Evolutionary conservation across 2,888 invertebrate species (phyloP).

Genomic region (Scaptomyza flava): DNA sequence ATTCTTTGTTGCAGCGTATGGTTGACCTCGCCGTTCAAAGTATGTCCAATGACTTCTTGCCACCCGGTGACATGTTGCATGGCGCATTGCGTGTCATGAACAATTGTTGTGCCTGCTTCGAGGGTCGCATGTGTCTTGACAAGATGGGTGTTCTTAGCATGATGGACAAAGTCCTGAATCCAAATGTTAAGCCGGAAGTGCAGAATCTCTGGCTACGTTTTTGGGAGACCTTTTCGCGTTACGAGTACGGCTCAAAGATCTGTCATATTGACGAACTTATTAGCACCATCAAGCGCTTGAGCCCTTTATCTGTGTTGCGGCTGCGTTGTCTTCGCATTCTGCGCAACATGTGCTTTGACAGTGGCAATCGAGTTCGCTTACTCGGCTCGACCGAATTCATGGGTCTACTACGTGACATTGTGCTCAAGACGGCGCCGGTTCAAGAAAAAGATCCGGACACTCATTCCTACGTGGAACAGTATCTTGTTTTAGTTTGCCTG

Average conservation of each 20-base stretch:
- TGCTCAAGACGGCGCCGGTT: constrained; percentile 44
- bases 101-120: constrained; percentile 82
- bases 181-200: constrained; percentile 68
- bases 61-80: constrained; percentile 36
- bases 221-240: constrained; percentile 82
- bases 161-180: constrained; percentile 77
- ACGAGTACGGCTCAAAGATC: constrained; percentile 76
- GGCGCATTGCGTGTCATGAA: constrained; percentile 74
- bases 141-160: constrained; percentile 79
- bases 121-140: constrained; percentile 79
- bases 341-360: constrained; percentile 83
- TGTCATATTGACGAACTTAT: constrained; percentile 78
- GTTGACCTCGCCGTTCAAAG: constrained; percentile 54
- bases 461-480: constrained; percentile 76
- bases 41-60: constrained; percentile 27
- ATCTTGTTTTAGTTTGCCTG: constrained; percentile 71
- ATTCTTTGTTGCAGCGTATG: constrained; percentile 78
- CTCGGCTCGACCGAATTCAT: constrained; percentile 71
- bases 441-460: background rate
- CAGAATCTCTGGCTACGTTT: constrained; percentile 80
- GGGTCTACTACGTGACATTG: constrained; percentile 65
- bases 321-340: constrained; percentile 77
- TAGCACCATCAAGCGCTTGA: constrained; percentile 60
- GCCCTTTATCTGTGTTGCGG: constrained; percentile 51
- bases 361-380: constrained; percentile 73